These are phyloP conservation scores for Eretmocerus hayati DNA, from an alignment of 2,888 invertebrate genomes.

Conservation along the genomic window DNA sequence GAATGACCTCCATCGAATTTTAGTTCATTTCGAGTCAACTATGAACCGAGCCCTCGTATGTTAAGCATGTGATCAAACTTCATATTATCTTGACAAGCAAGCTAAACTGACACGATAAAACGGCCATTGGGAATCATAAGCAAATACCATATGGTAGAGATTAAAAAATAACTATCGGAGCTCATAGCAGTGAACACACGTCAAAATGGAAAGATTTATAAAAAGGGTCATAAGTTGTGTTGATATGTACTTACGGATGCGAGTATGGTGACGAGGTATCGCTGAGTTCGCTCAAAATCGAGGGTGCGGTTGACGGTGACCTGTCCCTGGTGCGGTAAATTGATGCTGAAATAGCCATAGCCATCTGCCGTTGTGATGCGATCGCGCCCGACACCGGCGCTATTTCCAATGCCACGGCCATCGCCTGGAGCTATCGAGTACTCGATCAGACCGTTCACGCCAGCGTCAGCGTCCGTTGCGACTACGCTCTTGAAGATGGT, in stretches of 20 bases:
- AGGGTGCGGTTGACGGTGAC: constrained; percentile 78
- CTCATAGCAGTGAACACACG: neutral
- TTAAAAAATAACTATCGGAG: too few relatives aligned
- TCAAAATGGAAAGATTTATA: neutral
- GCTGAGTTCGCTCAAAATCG: constrained; percentile 81
- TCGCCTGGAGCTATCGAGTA: constrained; percentile 73
- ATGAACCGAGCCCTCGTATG: too few relatives aligned
- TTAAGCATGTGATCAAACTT: too few relatives aligned
- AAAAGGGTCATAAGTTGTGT: neutral
- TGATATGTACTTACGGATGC: constrained; percentile 77
- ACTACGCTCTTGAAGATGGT: constrained; percentile 76
- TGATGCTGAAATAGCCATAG: constrained; percentile 75
- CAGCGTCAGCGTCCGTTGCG: constrained; percentile 77
- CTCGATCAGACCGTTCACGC: constrained; percentile 81
- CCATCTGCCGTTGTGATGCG: constrained; percentile 67
- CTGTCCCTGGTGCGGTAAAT: constrained; percentile 81
- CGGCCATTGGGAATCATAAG: too few relatives aligned
- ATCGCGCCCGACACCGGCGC: constrained; percentile 53
- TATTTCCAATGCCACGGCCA: constrained; percentile 50
- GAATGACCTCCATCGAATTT: too few relatives aligned
- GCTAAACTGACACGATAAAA: too few relatives aligned
- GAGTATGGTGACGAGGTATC: constrained; percentile 80
- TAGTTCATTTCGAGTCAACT: too few relatives aligned
- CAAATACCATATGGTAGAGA: too few relatives aligned
- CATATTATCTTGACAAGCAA: too few relatives aligned